Base-by-base conservation (phyloP, 2,888 invertebrate species). In the Bembecia ichneumoniformis region DNA sequence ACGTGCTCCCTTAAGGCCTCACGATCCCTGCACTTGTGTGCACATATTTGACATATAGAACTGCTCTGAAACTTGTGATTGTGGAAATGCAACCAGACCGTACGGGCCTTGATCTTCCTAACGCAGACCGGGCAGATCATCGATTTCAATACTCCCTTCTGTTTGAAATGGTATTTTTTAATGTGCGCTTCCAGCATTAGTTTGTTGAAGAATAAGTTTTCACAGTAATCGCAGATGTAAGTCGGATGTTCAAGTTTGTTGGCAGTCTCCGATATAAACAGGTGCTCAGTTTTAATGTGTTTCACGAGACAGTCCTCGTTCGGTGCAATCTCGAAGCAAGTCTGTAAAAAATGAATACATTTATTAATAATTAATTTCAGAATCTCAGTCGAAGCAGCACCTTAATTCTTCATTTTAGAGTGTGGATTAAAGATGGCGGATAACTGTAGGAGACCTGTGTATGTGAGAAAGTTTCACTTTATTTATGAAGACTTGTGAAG, bases 141-240 rank as follows among this genome's bases (percentile, higher is more conserved):
- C 0, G 51, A 16, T 0, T 9, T 3, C 0, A n/a, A 44, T 3
- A 9, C 3, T 2, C 35, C 47, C 1, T 52, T 43, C 0, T 47
- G 7, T 3, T 14, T 48, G 0, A 50, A 51, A 46, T 70, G 71
- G 0, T 46, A 46, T 1, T 56, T 52, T 0, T 44, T 35, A 0
- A 77, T 66, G 15, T 82, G 83, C 0, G 58, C 35, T 0, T 52
- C 15, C 0, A 83, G 47, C 0, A 76, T 48, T 0, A 52, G 43
- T 43, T 82, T 82, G 51, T 81, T 81, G 55, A 82, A 82, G 56
- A 78, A 82, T 3, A 82, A 46, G 0, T 58, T 49, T 0, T 56
- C 15, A 11, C 83, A 82, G 0, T 55, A 1, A 1, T 76, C 57
- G 3, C 83, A 83, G 0, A 80, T 55, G 49, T 59, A 83, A 2